Percentiles rank a stretch among this genome's conserved stretches.
Evolutionary conservation across 2,797 vertebrate genomes (phyloP).

Genomic region (Epinephelus awoara): DNA sequence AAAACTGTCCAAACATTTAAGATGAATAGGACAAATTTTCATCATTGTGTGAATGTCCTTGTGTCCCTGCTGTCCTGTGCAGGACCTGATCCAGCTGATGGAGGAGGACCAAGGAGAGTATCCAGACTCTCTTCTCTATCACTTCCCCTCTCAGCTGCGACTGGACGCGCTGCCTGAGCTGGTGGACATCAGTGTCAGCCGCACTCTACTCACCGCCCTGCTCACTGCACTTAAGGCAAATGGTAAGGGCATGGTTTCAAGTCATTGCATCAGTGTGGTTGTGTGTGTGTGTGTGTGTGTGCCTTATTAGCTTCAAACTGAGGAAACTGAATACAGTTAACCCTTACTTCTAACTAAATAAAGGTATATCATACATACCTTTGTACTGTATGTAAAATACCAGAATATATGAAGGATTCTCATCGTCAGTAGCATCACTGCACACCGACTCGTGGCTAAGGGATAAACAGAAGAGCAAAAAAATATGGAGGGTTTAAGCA

Average conservation of each 20-base stretch:
- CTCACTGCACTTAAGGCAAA: constrained; percentile 89
- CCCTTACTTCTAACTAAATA: background rate
- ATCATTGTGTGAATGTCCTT: background rate
- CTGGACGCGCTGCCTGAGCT: constrained; percentile 87
- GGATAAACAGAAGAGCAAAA: background rate
- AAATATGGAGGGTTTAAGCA: background rate
- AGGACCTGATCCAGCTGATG: constrained; percentile 87
- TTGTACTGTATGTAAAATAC: background rate
- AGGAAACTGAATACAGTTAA: background rate
- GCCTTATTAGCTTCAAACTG: background rate
- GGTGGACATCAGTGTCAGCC: constrained; percentile 87
- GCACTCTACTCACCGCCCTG: constrained; percentile 87
- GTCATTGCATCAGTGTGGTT: background rate
- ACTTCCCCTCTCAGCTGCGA: constrained; percentile 90
- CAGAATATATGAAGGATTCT: background rate
- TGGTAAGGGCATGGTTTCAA: constrained; percentile 70
- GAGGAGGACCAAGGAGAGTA: constrained; percentile 86
- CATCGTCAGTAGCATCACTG: background rate
- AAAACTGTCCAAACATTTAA: background rate
- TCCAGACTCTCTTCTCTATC: constrained; percentile 88
- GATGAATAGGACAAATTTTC: background rate
- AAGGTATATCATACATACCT: background rate
- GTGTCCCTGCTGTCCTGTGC: constrained; percentile 22
- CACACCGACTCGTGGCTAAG: background rate
- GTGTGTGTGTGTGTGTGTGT: background rate